Conservation (phyloP, 2,113 vertebrate genomes). For the Elanus axillaris region DNA sequence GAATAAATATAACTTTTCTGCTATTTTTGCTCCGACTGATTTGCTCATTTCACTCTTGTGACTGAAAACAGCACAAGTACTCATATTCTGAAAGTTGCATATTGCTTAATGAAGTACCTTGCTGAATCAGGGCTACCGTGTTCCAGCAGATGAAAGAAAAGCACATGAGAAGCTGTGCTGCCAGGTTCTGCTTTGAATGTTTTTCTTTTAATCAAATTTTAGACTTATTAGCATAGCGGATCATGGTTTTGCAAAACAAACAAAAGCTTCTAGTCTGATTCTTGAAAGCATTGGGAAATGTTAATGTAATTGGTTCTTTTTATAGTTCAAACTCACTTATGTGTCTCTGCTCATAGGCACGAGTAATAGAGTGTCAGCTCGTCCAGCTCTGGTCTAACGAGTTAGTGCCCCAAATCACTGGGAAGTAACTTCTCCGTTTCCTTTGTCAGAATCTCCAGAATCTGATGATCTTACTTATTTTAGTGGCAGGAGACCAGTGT, state of each 20-base stretch:
- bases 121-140: constrained; percentile 44
- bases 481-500: background rate
- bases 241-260: constrained; percentile 16
- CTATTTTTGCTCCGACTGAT: constrained; percentile 30
- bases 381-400: background rate
- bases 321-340: constrained; percentile 41
- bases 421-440: background rate
- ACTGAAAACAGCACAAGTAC: background rate
- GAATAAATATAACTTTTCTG: constrained; percentile 55
- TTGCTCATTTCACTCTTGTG: constrained; percentile 27
- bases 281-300: constrained; percentile 53
- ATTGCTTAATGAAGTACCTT: constrained; percentile 56
- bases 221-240: constrained; percentile 38
- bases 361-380: background rate
- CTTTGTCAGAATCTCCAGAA: background rate
- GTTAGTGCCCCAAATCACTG: background rate
- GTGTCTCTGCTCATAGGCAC: background rate
- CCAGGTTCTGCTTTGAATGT: constrained; percentile 56
- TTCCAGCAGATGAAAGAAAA: constrained; percentile 42
- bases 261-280: constrained; percentile 39
- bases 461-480: background rate
- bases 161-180: constrained; percentile 25
- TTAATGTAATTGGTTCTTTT: constrained; percentile 56
- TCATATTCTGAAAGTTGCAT: background rate
- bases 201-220: constrained; percentile 56